Conservation (phyloP, 2,888 invertebrate species). For the Matsumyia berberina region DNA sequence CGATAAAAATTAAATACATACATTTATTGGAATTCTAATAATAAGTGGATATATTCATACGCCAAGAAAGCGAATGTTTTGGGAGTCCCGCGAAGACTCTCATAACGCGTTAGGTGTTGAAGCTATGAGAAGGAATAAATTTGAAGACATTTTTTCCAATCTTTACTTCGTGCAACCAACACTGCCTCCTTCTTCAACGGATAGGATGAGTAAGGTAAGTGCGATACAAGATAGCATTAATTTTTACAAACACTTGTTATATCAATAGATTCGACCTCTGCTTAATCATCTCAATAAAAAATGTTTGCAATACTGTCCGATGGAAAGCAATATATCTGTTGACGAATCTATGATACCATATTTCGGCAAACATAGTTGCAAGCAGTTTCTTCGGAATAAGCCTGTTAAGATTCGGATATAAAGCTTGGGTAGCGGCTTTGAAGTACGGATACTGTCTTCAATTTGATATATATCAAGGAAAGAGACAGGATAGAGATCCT, state of each 20-base stretch:
- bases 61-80: constrained; percentile 8
- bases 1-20: too few relatives aligned
- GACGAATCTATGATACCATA: constrained; percentile 4
- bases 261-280: background rate
- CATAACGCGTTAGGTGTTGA: background rate
- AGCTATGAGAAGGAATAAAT: constrained; percentile 2
- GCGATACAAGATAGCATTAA: background rate
- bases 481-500: too few relatives aligned
- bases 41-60: constrained; percentile 2
- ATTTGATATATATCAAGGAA: too few relatives aligned
- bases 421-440: too few relatives aligned
- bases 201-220: constrained; percentile 21
- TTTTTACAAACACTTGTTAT: constrained; percentile 3
- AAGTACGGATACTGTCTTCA: too few relatives aligned
- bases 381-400: background rate
- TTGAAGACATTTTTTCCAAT: too few relatives aligned
- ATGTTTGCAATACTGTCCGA: background rate
- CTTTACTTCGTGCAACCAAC: constrained; percentile 3
- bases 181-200: constrained; percentile 5
- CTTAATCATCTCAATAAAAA: background rate
- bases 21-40: constrained; percentile 2
- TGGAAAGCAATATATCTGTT: background rate
- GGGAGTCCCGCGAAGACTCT: constrained; percentile 9
- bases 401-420: background rate
- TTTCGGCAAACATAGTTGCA: background rate